These are phyloP conservation scores for Eupithecia tripunctaria DNA, from an alignment of 2,888 invertebrate genomes.

Conservation along the genomic window DNA sequence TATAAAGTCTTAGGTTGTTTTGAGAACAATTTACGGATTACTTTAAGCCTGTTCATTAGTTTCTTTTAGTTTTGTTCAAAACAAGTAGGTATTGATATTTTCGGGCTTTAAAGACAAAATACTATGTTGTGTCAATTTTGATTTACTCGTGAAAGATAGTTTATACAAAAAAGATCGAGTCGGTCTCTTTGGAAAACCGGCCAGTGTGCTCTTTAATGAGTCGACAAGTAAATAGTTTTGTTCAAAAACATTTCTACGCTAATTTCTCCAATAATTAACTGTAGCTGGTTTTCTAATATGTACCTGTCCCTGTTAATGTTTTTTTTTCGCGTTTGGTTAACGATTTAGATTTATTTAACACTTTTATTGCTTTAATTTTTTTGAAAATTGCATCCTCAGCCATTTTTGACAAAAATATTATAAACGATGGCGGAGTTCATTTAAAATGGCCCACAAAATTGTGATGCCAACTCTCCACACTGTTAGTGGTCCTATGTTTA, in stretches of 20 bases:
- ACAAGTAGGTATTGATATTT: constrained; percentile 11
- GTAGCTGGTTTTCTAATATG: constrained; percentile 19
- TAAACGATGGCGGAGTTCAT: constrained; percentile 17
- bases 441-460: constrained; percentile 18
- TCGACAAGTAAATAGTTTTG: too few relatives aligned
- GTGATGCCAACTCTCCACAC: constrained; percentile 14
- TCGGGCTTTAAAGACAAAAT: constrained; percentile 13
- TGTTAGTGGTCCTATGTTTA: constrained; percentile 18
- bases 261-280: constrained; percentile 12
- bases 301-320: constrained; percentile 18
- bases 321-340: constrained; percentile 17
- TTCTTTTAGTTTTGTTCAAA: constrained; percentile 13
- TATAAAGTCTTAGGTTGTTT: constrained; percentile 24
- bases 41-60: too few relatives aligned
- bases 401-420: constrained; percentile 17
- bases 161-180: too few relatives aligned
- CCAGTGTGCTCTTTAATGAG: too few relatives aligned
- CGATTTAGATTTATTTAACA: constrained; percentile 17
- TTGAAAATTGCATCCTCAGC: constrained; percentile 14
- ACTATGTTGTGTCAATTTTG: neutral
- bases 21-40: constrained; percentile 15
- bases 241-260: too few relatives aligned
- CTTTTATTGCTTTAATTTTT: constrained; percentile 16
- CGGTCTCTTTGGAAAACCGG: too few relatives aligned
- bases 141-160: too few relatives aligned